Evolutionary conservation across 2,797 vertebrate species (phyloP), one percentile per base, ranked within the genome.

Genomic region (Discoglossus pictus): DNA sequence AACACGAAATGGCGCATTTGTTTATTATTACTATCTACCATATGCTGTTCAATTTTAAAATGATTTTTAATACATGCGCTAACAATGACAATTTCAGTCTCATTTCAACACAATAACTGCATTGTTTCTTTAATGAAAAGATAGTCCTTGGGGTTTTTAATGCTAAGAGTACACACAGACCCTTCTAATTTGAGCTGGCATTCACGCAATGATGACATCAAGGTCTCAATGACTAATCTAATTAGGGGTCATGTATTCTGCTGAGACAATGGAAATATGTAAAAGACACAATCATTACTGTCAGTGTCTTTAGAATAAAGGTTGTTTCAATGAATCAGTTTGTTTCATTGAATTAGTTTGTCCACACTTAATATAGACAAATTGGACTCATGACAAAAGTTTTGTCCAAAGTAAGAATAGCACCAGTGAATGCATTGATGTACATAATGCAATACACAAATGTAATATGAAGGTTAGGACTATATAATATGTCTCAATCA

Each of bases 1-100:
- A 6, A 55, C 8, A 55, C 66, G 47, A 55, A 53, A 24, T n/a
- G n/a, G n/a, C 27, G 47, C 40, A 36, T 61, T 53, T 62, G 40
- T 48, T 31, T 69, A 55, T 62, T 48, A 34, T 18, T 8, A 48
- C 44, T 40, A 69, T 56, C 42, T 47, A 54, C 67, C 51, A 56
- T 70, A 70, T 63, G 51, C 50, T 31, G 13, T 35, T 23, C 40
- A 56, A 55, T 39, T 53, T 11, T 35, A 56, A 42, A 55, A 62
- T 17, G 40, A 46, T 56, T 4, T 56, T 70, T 62, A 50, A 34
- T 70, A 35, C 8, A 21, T 70, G 9, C 24, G 9, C 27, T 48
- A 70, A 23, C 59, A 48, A 62, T 55, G 27, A 6, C n/a, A 55
- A 47, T 55, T 48, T 39, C 42, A 50, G 36, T 16, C 60, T 70